Conservation (phyloP, 2,113 vertebrate species). For the Muscicapa adusta region DNA sequence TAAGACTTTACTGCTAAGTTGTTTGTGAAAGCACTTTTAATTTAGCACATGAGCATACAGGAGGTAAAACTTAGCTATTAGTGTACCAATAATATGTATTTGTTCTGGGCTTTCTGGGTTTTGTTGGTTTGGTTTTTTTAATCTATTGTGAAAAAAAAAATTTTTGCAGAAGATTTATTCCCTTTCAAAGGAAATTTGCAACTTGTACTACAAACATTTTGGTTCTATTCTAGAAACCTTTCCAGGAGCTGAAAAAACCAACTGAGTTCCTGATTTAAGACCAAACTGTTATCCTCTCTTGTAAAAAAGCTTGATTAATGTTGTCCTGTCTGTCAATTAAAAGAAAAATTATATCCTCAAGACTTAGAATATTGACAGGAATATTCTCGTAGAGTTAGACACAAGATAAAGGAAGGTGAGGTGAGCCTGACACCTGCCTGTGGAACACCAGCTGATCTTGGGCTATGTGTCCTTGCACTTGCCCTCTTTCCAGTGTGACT, state of each 20-base stretch:
- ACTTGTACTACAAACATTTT: background rate
- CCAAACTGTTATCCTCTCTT: background rate
- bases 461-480: background rate
- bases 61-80: background rate
- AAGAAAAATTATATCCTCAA: background rate
- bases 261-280: background rate
- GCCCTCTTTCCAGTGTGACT: background rate
- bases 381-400: background rate
- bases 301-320: background rate
- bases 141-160: background rate
- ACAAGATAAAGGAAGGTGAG: background rate
- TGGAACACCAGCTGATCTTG: background rate
- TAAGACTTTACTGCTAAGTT: background rate
- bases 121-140: background rate
- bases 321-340: background rate
- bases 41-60: background rate
- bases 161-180: background rate
- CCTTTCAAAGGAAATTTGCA: background rate
- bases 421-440: background rate
- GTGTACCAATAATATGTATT: background rate
- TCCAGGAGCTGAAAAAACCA: background rate
- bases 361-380: background rate
- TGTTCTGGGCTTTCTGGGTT: background rate
- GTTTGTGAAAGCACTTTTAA: background rate
- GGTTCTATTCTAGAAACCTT: background rate